Evolutionary conservation across 1,140 invertebrate species (phyloP).

Genomic region (Bradynema listronoti): DNA sequence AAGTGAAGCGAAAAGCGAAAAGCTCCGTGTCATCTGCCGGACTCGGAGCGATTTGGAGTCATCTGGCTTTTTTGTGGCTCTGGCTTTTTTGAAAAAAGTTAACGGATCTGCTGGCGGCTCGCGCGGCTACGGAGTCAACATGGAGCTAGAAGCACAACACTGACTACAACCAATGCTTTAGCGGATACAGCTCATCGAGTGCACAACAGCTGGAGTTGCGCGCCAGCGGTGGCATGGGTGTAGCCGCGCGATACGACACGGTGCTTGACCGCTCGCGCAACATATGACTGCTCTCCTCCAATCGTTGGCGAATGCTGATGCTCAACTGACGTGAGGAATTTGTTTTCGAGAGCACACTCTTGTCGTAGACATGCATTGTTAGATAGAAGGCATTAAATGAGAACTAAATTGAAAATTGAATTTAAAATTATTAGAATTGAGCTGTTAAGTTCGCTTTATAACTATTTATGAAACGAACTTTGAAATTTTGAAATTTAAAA

Average conservation of each 20-base stretch:
- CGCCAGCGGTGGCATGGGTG: conserved; percentile 22
- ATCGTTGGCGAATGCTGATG: conserved; percentile 28
- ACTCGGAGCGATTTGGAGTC: no score
- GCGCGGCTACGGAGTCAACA: no score
- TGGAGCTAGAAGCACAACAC: no score
- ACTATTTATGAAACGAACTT: no score
- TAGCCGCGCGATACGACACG: conserved; percentile 25
- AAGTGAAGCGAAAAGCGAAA: no score
- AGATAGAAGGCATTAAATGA: conserved; percentile 39
- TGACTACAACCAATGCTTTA: conserved; percentile 23
- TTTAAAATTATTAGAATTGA: not conserved
- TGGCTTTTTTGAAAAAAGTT: no score
- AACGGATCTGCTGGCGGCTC: no score
- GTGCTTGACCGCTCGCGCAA: conserved; percentile 31
- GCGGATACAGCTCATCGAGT: conserved; percentile 13
- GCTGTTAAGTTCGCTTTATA: not conserved
- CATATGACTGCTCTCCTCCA: conserved; percentile 28
- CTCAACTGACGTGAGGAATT: conserved; percentile 37
- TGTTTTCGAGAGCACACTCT: conserved; percentile 28
- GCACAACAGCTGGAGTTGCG: conserved; percentile 26
- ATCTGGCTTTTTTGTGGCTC: no score
- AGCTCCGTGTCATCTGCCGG: no score
- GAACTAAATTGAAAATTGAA: conserved; percentile 39
- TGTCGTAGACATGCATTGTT: conserved; percentile 38
- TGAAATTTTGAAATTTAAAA: no score